Conservation (phyloP, 2,797 vertebrate species). For the Tarsius wallacei region DNA sequence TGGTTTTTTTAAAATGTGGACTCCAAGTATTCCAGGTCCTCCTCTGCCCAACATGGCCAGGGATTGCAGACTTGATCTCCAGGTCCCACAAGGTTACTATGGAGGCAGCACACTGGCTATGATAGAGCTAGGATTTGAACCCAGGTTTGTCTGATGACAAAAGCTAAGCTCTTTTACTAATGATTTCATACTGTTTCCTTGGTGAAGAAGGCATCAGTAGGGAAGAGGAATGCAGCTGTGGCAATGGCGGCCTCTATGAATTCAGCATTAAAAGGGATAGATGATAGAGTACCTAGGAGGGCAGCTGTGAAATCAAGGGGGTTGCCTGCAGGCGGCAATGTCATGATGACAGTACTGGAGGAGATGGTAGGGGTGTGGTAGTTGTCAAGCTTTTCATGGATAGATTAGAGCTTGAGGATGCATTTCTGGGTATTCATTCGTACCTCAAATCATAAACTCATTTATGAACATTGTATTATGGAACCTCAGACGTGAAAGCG, state of each 20-base stretch:
- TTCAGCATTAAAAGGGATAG: conserved; percentile 17
- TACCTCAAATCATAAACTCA: neutral
- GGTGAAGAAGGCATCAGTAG: neutral
- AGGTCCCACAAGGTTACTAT: conserved; percentile 18
- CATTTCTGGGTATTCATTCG: conserved; percentile 37
- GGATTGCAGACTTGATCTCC: neutral
- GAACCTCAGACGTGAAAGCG: conserved; percentile 18
- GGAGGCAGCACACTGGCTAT: neutral
- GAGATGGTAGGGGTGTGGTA: neutral
- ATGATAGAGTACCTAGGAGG: neutral
- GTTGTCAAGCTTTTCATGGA: neutral
- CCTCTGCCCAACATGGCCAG: neutral
- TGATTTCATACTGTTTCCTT: neutral
- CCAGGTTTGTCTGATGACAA: conserved; percentile 7
- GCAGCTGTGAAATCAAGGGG: conserved; percentile 3
- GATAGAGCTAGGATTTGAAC: conserved; percentile 52
- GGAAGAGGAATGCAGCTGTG: neutral
- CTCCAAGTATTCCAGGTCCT: neutral
- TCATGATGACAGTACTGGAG: neutral
- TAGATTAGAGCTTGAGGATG: conserved; percentile 17
- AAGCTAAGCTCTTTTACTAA: conserved; percentile 37
- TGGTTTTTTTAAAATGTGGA: neutral
- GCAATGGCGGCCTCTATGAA: neutral
- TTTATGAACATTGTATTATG: conserved; percentile 9
- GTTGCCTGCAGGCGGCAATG: neutral